Base-by-base conservation (phyloP, 2,113 vertebrate genomes). In the Empidonax traillii region DNA sequence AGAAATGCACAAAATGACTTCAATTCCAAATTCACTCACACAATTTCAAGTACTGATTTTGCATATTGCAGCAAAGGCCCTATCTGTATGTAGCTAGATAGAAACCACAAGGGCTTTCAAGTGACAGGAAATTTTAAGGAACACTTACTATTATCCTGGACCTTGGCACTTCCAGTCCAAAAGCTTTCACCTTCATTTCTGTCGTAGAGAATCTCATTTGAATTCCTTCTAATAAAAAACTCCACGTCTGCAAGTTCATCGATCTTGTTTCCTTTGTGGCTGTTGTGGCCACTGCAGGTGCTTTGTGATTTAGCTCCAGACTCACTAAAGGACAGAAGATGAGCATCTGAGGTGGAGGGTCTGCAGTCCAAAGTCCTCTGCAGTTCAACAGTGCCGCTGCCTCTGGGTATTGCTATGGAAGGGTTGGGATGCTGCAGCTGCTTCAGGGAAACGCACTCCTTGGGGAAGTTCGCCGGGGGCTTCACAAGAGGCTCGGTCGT, bases 61-160 rank as follows among this genome's bases (percentile, higher is more conserved):
- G 21, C 2, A 2, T 6, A 25, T 1, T 1, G 1, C 67, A 51
- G 31, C 43, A 51, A 58, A 62, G 47, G 5, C 81, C 3, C 9
- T 8, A 33, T 24, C 66, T 46, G 11, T 28, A 89, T 6, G 17
- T 10, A 53, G 5, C 17, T 56, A 80, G 10, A 76, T 8, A 75
- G 43, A 52, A 66, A 30, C 11, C 33, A 73, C 18, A 47, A 55
- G 6, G 27, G n/a, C 19, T 63, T 78, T n/a, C 9, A 74, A 68
- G 7, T 2, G 3, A 58, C 46, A 84, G 12, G 9, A 87, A 77
- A n/a, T 18, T 80, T 74, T 37, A 46, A 18, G 73, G 86, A 87
- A 88, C n/a, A 97, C 98, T 98, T 83, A 98, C 98, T 95, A 12
- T 96, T 97, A 82, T 96, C 97, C 72, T 97, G 98, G 77, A 94